Percentiles rank a stretch among this genome's conserved stretches.
Evolutionary conservation across 2,888 invertebrate species (phyloP).

Genomic region (Acrobasis suavella): DNA sequence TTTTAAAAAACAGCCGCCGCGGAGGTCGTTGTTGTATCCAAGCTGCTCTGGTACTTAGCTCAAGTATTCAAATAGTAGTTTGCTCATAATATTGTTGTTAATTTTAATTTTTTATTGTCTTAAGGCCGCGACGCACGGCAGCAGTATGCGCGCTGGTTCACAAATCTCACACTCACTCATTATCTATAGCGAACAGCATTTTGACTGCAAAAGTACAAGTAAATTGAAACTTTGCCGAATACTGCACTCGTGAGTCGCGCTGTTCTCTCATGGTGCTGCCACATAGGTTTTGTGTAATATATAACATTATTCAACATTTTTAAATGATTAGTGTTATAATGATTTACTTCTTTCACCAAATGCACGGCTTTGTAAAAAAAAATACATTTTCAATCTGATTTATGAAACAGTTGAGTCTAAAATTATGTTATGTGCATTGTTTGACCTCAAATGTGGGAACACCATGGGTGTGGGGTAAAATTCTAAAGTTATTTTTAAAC

Average conservation of each 20-base stretch:
- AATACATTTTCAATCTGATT: too few relatives aligned
- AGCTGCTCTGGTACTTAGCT: slow-evolving; percentile 81
- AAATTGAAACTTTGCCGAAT: slow-evolving; percentile 10
- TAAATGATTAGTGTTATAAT: too few relatives aligned
- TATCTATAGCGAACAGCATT: slow-evolving; percentile 12
- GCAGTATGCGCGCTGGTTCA: slow-evolving; percentile 25
- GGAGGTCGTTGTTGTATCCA: slow-evolving; percentile 63
- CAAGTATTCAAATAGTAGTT: slow-evolving; percentile 77
- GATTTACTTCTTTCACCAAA: too few relatives aligned
- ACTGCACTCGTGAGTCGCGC: slow-evolving; percentile 29
- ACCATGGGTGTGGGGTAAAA: slow-evolving; percentile 61
- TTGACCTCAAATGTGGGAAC: too few relatives aligned
- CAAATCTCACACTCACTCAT: slow-evolving; percentile 12
- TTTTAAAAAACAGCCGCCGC: slow-evolving; percentile 52
- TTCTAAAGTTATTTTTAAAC: slow-evolving; percentile 63
- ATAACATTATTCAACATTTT: too few relatives aligned
- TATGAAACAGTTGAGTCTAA: too few relatives aligned
- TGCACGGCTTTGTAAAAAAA: too few relatives aligned
- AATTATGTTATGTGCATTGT: too few relatives aligned
- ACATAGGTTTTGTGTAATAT: too few relatives aligned
- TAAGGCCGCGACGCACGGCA: slow-evolving; percentile 28
- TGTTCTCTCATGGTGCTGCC: slow-evolving; percentile 36
- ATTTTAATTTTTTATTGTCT: slow-evolving; percentile 63
- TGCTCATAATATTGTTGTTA: slow-evolving; percentile 80
- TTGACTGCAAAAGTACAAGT: slow-evolving; percentile 22